Base-by-base conservation (phyloP, 2,888 invertebrate species). In the Pyrrhia umbra region DNA sequence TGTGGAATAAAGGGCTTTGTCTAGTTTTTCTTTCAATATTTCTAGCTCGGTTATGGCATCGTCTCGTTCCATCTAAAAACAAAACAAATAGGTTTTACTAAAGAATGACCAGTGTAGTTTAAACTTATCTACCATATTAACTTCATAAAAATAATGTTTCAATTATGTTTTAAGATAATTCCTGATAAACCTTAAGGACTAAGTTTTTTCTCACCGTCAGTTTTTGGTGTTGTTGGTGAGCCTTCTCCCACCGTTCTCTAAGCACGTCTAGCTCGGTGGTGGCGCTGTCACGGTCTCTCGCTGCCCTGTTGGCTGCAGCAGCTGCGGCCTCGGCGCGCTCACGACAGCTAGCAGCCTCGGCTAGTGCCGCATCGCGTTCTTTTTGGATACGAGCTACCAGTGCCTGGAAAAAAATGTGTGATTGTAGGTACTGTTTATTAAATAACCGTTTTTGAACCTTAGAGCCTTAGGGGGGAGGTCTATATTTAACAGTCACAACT, bases 241-340 rank as follows among this genome's bases (percentile, higher is more conserved):
- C 96, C 87, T 98, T 98, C 88, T 98, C 98, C 96, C 98, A 97
- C 87, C 98, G 94, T 80, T 98, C 98, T 86, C 98, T 97, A 9
- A 98, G 95, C 46, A 98, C 96, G 59, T 98, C 98, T 74, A 98
- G 94, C 92, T 98, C 98, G 0, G 98, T 97, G 79, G 97, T 96
- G 66, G 97, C 96, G 71, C 97, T 97, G 85, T 98, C 98, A 76
- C 97, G 96, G 82, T 98, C 98, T 25, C 98, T 96, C 68, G 98
- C 97, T 25, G 97, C 96, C 88, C 98, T 97, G 77, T 97, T 96
- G 47, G 98, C 96, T 75, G 98, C 97, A 54, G 96, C 97, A 70
- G 97, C 97, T 43, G 98, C 97, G 18, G 97, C 95, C 84, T 98
- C 98, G 13, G 97, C 95, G 55, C 98, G 95, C 88, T 98, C 98